These are phyloP conservation scores for Philopotamus ludificatus DNA, from an alignment of 1,140 invertebrate species.

Conservation along the genomic window DNA sequence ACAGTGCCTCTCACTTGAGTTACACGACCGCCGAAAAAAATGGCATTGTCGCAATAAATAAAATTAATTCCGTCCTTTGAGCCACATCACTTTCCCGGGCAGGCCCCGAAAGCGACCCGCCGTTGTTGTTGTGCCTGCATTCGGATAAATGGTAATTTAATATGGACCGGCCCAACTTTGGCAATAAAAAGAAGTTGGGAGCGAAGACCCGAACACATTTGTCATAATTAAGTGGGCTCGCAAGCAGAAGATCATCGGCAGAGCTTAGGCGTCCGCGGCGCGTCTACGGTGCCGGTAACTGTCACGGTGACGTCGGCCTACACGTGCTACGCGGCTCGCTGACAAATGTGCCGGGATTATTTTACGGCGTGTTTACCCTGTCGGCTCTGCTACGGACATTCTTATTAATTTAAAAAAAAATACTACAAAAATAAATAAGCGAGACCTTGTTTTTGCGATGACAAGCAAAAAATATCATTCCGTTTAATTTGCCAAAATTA, in stretches of 20 bases:
- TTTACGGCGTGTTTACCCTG: background rate
- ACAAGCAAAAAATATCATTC: too few species aligned
- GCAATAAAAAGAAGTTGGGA: conserved; percentile 20
- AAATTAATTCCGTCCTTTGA: conserved; percentile 41
- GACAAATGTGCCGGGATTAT: background rate
- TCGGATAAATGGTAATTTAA: conserved; percentile 37
- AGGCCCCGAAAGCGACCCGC: conserved; percentile 14
- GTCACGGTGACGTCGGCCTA: background rate
- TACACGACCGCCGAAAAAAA: conserved; percentile 14
- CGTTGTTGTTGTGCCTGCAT: conserved; percentile 28
- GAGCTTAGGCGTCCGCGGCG: background rate
- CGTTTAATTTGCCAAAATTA: too few species aligned
- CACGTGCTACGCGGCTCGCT: background rate
- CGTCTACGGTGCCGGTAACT: background rate
- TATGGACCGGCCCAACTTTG: conserved; percentile 31
- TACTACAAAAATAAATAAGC: too few species aligned
- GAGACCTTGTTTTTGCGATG: too few species aligned
- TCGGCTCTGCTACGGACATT: background rate
- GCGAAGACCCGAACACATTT: too few species aligned
- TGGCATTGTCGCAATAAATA: conserved; percentile 39
- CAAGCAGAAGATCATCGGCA: background rate
- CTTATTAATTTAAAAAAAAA: background rate
- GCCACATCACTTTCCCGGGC: conserved; percentile 27
- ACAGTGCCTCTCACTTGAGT: background rate
- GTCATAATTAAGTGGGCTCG: conserved; percentile 21